Conservation (phyloP, 2,888 invertebrate species). For the Yponomeuta cagnagella region DNA sequence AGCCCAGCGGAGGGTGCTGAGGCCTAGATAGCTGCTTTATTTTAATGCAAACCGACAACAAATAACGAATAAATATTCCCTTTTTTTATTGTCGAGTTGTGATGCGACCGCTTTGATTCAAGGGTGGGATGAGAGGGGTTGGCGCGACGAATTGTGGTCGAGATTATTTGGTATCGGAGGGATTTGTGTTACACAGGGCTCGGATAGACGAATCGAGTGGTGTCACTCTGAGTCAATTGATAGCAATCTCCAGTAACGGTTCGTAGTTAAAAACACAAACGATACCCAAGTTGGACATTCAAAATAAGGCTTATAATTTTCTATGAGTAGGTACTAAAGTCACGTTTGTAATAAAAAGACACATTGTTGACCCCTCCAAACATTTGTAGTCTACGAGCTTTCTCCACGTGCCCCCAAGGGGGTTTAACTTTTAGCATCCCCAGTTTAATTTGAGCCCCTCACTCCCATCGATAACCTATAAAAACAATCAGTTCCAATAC, state of each 20-base stretch:
- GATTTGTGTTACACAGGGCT: conserved; percentile 59
- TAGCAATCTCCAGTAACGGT: neutral
- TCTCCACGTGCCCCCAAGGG: conserved; percentile 53
- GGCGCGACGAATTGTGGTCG: conserved; percentile 64
- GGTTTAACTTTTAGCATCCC: conserved; percentile 47
- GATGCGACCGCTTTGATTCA: conserved; percentile 66
- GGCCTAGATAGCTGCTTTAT: conserved; percentile 68
- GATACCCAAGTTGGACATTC: neutral
- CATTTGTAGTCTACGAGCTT: conserved; percentile 22
- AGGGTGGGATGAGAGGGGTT: conserved; percentile 55
- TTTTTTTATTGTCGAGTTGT: conserved; percentile 65
- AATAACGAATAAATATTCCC: conserved; percentile 72
- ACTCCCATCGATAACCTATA: conserved; percentile 44
- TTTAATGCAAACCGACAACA: conserved; percentile 73
- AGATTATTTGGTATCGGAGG: conserved; percentile 56
- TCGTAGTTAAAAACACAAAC: neutral
- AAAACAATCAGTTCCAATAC: conserved; percentile 66
- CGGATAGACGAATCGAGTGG: conserved; percentile 40
- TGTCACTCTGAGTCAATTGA: conserved; percentile 32
- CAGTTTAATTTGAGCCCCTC: conserved; percentile 19
- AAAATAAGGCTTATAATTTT: too few relatives aligned
- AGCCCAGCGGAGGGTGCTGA: conserved; percentile 56
- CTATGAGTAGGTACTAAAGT: neutral
- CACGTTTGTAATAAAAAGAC: neutral
- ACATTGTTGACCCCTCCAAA: neutral